Base-by-base conservation (phyloP, 2,888 invertebrate genomes). In the Tromatobia lineatoria region DNA sequence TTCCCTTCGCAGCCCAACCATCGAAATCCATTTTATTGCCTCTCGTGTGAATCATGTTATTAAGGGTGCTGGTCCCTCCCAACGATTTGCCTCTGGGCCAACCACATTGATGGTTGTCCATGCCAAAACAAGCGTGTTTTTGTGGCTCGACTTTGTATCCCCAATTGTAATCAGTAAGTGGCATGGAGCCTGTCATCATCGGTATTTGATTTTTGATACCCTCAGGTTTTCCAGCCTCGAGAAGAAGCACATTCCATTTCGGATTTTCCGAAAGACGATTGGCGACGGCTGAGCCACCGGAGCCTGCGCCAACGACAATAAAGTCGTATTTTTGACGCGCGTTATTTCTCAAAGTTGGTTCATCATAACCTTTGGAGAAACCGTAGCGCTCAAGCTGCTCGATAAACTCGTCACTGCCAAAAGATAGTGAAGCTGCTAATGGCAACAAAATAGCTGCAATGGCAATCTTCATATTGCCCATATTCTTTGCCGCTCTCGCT, bases 91-190 rank as follows among this genome's bases (percentile, higher is more conserved):
- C 93, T 83, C 97, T 94, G 0, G 97, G 97, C 96, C 96, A 97
- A 88, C 96, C 96, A 91, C 97, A 97, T 85, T 96, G 96, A 86
- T 95, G 95, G 86, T 97, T 96, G 86, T 96, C 95, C 94, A 97
- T 96, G 7, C 97, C 95, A 15, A 95, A 92, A 82, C 97, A 97
- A 0, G 96, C 95, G 18, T 94, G 94, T 0, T 94, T 94, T 88
- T 96, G 96, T 0, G 95, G 95, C 87, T 96, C 95, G 83, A 96
- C 96, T 59, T 95, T 95, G 92, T 96, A 97, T 61, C 95, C 95
- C 97, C 97, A 97, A 86, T 96, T 95, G 89, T 95, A 96, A 54
- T 95, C 95, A 0, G 96, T 95, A 29, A 95, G 91, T 84, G 95
- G 95, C 50, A 96, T 94, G 86, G 95, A 95, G 10, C 94, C 95